Conservation (phyloP, 1,140 invertebrate species). For the Drosophila obscura region DNA sequence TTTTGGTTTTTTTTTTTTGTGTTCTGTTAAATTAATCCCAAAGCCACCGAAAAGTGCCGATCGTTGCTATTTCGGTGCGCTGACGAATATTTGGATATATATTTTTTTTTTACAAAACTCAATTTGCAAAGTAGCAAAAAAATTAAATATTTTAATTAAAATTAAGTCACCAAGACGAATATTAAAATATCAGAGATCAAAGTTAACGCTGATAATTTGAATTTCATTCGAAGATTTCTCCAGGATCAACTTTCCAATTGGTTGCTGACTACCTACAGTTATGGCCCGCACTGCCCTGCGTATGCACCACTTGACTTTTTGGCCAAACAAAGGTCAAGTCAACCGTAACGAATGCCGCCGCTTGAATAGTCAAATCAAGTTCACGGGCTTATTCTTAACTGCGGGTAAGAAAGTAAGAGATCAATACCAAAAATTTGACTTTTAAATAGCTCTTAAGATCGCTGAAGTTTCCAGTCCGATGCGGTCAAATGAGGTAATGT, state of each 20-base stretch:
- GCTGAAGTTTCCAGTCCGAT: conserved; percentile 28
- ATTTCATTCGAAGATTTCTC: too few relatives aligned
- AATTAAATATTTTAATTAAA: conserved; percentile 59
- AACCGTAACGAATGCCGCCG: conserved; percentile 52
- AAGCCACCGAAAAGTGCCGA: conserved; percentile 24
- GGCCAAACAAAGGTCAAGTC: conserved; percentile 49
- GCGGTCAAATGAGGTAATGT: conserved; percentile 47
- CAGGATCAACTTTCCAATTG: conserved; percentile 3
- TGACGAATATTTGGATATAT: conserved; percentile 48
- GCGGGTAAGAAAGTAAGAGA: conserved; percentile 49
- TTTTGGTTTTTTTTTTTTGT: conserved; percentile 12
- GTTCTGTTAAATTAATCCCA: conserved; percentile 71
- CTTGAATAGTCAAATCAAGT: conserved; percentile 50
- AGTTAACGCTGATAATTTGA: conserved; percentile 34
- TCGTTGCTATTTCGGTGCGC: conserved; percentile 54
- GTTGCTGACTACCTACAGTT: background rate
- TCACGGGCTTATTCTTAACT: conserved; percentile 41
- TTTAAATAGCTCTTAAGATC: conserved; percentile 52
- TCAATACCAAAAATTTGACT: conserved; percentile 56
- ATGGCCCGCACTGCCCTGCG: conserved; percentile 6
- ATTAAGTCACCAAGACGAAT: conserved; percentile 14
- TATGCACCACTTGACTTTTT: conserved; percentile 11
- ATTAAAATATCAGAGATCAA: conserved; percentile 4
- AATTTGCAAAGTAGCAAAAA: conserved; percentile 39
- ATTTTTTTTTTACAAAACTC: conserved; percentile 18